Conservation (phyloP, 2,113 vertebrate species). For the Nesoenas mayeri region DNA sequence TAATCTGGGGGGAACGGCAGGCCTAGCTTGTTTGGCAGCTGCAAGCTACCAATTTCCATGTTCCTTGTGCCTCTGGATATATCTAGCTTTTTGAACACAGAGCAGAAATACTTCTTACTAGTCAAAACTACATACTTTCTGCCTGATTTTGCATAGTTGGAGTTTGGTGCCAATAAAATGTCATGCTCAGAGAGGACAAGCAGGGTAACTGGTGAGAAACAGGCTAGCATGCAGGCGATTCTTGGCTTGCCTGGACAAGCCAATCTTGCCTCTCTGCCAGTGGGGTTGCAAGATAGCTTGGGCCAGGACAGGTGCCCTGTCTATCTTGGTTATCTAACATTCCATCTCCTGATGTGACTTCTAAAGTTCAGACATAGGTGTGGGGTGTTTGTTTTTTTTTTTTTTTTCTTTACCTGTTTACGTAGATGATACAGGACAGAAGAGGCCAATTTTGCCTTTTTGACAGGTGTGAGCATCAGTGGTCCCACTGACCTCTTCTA, state of each 20-base stretch:
- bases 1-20: accelerated
- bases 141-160: neutral
- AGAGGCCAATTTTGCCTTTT: neutral
- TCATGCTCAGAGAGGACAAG: accelerated
- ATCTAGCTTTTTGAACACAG: neutral
- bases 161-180: neutral
- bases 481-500: neutral
- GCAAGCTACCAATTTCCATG: neutral
- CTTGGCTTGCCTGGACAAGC: neutral
- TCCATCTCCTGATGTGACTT: neutral
- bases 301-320: neutral
- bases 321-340: neutral
- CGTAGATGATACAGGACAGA: neutral
- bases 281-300: neutral
- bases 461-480: no score
- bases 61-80: neutral
- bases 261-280: neutral
- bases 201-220: neutral
- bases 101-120: neutral
- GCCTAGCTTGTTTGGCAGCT: neutral
- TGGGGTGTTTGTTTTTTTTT: neutral
- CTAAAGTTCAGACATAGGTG: neutral
- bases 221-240: neutral
- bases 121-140: neutral
- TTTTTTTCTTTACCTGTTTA: neutral